Evolutionary conservation across 2,888 invertebrate species (phyloP).

Genomic region (Stenurella melanura): DNA sequence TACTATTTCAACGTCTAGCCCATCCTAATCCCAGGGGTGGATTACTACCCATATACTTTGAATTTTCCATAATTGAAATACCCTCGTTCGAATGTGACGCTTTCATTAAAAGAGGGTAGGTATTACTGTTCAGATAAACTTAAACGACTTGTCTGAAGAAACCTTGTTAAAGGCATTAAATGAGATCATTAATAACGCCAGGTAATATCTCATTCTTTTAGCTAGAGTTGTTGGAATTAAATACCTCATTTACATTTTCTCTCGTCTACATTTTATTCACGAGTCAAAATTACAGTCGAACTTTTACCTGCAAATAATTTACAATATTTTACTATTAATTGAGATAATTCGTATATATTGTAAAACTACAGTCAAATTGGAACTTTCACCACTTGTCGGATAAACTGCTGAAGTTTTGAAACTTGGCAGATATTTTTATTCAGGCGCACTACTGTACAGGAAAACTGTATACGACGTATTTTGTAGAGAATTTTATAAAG

Average conservation of each 20-base stretch:
- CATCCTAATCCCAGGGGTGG: slow-evolving; percentile 77
- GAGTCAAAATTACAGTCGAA: too few species aligned
- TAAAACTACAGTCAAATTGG: too few species aligned
- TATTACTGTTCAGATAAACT: slow-evolving; percentile 68
- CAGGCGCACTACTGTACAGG: too few species aligned
- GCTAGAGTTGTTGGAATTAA: neutral
- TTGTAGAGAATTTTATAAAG: too few species aligned
- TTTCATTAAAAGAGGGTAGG: slow-evolving; percentile 72
- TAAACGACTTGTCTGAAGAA: slow-evolving; percentile 71
- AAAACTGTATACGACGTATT: too few species aligned
- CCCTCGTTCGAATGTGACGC: slow-evolving; percentile 74
- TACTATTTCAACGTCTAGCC: slow-evolving; percentile 63
- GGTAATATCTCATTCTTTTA: slow-evolving; percentile 37
- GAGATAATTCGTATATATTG: too few species aligned
- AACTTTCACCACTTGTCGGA: too few species aligned
- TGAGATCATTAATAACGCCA: slow-evolving; percentile 46
- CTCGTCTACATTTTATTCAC: too few species aligned
- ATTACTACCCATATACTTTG: slow-evolving; percentile 74
- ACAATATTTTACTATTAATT: too few species aligned
- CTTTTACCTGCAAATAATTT: too few species aligned
- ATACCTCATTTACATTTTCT: slow-evolving; percentile 1
- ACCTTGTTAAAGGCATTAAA: slow-evolving; percentile 68
- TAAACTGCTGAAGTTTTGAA: too few species aligned
- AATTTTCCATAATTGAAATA: slow-evolving; percentile 75
- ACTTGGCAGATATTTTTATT: too few species aligned